Percentiles rank a stretch among this genome's conserved stretches.
Conservation (phyloP, 2,797 vertebrate species). For the Phrynocephalus vlangalii region DNA sequence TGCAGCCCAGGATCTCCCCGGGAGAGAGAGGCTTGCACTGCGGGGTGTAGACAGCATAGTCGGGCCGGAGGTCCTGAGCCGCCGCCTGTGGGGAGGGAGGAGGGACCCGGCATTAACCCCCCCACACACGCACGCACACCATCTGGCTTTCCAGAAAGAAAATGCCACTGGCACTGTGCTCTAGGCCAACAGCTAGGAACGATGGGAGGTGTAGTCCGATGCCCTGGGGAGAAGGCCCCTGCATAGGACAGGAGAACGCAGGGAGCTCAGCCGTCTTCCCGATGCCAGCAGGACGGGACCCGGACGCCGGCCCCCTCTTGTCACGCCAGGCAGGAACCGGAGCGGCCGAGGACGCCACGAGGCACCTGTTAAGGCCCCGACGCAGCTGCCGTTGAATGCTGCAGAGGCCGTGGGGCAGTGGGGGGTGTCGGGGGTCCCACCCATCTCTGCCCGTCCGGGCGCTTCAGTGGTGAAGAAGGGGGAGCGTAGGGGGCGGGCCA, state of each 20-base stretch:
- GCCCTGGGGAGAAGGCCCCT: too few species aligned
- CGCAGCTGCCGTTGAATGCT: constrained; percentile 51
- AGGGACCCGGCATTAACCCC: background rate
- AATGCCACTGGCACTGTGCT: too few species aligned
- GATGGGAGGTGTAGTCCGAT: too few species aligned
- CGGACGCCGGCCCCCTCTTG: too few species aligned
- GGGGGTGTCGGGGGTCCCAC: constrained; percentile 62
- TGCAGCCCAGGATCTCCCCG: constrained; percentile 96
- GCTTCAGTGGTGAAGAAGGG: background rate
- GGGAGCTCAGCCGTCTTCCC: too few species aligned
- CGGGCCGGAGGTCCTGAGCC: constrained; percentile 81
- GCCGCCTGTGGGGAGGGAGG: constrained; percentile 70
- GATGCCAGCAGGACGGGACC: too few species aligned
- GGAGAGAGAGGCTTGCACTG: constrained; percentile 97
- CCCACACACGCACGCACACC: too few species aligned
- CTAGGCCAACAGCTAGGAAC: too few species aligned
- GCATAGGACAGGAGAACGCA: too few species aligned
- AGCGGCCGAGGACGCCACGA: constrained; percentile 51
- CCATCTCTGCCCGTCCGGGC: constrained; percentile 61
- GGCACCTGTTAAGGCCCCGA: constrained; percentile 79
- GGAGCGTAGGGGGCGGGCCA: too few species aligned
- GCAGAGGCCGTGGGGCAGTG: constrained; percentile 63
- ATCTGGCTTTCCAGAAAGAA: too few species aligned
- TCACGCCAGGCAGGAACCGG: too few species aligned
- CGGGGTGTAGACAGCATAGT: constrained; percentile 88